Evolutionary conservation across 1,140 invertebrate genomes (phyloP).

Genomic region (Sarcophaga bullata): DNA sequence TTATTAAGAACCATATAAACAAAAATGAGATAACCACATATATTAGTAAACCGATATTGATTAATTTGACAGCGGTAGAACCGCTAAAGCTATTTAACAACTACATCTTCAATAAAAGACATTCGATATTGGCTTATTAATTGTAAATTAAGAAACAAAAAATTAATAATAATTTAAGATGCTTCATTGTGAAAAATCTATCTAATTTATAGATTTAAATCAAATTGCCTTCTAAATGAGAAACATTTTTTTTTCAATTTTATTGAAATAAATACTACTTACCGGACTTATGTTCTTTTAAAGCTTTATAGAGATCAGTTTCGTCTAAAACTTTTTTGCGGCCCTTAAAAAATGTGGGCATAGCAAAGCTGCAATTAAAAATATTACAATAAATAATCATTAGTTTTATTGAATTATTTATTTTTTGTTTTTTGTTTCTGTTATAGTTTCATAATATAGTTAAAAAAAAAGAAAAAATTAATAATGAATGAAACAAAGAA

Average conservation of each 20-base stretch:
- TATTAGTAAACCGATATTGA: too few species aligned
- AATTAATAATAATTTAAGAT: too few species aligned
- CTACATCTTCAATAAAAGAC: too few species aligned
- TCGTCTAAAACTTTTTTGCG: slow-evolving; percentile 69
- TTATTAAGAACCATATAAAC: too few species aligned
- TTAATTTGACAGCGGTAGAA: too few species aligned
- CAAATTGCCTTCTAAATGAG: too few species aligned
- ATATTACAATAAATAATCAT: not conserved
- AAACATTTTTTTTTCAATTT: not conserved
- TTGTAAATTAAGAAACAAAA: too few species aligned
- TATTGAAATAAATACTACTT: slow-evolving; percentile 38
- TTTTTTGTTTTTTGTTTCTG: not conserved
- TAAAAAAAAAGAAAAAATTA: not conserved
- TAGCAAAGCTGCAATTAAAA: slow-evolving; percentile 63
- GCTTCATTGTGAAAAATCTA: not conserved
- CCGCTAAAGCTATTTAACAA: too few species aligned
- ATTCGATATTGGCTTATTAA: too few species aligned
- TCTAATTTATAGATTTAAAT: not conserved
- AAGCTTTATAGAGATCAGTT: slow-evolving; percentile 69
- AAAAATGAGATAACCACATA: too few species aligned
- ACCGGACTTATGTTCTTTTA: slow-evolving; percentile 71
- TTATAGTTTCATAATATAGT: not conserved
- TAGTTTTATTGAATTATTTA: not conserved
- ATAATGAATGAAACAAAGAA: not conserved
- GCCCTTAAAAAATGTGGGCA: slow-evolving; percentile 69